These are phyloP conservation scores for Hyles lineata DNA, from an alignment of 2,888 invertebrate species.

Conservation along the genomic window DNA sequence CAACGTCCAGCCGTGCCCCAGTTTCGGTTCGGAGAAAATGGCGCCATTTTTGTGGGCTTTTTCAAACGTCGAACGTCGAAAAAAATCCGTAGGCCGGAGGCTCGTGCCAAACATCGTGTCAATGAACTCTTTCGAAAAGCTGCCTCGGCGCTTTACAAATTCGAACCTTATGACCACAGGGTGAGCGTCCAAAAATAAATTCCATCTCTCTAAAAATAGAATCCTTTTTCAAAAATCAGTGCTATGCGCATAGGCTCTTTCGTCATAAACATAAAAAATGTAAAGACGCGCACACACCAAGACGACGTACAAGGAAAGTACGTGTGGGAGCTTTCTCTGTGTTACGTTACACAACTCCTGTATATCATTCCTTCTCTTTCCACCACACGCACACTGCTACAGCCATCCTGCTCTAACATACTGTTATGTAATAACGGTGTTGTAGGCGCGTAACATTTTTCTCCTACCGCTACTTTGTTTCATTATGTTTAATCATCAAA, in stretches of 20 bases:
- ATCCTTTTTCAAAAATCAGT: conserved; percentile 68
- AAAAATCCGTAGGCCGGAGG: conserved; percentile 73
- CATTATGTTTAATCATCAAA: conserved; percentile 42
- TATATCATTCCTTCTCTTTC: conserved; percentile 64
- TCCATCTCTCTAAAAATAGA: conserved; percentile 53
- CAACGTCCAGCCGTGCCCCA: conserved; percentile 69
- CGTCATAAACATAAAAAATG: conserved; percentile 67
- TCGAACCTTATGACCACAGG: conserved; percentile 51
- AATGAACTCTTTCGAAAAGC: conserved; percentile 77
- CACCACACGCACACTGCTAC: conserved; percentile 47
- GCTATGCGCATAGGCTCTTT: conserved; percentile 69
- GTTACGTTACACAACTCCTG: conserved; percentile 78
- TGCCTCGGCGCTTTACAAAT: conserved; percentile 55
- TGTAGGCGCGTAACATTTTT: conserved; percentile 81
- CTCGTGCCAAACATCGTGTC: conserved; percentile 80
- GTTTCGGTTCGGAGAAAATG: conserved; percentile 71
- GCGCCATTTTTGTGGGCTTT: conserved; percentile 70
- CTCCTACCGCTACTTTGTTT: conserved; percentile 68
- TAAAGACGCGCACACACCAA: conserved; percentile 73
- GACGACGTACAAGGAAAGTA: conserved; percentile 75
- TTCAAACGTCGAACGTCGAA: conserved; percentile 58
- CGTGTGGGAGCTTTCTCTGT: conserved; percentile 80
- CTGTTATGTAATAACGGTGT: conserved; percentile 84
- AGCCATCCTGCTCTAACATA: conserved; percentile 61
- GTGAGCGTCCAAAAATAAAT: conserved; percentile 58